These are phyloP conservation scores for Andrena praecox DNA, from an alignment of 2,888 invertebrate species.

Conservation along the genomic window DNA sequence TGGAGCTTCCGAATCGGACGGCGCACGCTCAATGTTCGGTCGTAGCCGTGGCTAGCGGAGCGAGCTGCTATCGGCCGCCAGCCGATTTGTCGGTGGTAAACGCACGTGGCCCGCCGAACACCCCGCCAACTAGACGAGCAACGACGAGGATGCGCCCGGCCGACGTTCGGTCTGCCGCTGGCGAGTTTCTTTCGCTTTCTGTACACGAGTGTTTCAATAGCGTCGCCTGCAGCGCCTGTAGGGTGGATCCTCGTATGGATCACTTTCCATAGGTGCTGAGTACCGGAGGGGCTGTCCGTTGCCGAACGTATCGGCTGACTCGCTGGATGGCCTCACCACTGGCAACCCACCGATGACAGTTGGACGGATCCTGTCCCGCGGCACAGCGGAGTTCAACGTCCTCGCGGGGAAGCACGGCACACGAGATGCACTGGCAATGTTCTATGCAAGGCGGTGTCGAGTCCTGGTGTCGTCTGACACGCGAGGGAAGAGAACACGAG, in stretches of 20 bases:
- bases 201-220: conserved; percentile 39
- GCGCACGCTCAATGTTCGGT: conserved; percentile 64
- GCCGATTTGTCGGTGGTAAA: conserved; percentile 49
- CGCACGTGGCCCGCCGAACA: conserved; percentile 55
- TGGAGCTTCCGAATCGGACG: conserved; percentile 46
- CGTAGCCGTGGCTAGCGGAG: conserved; percentile 45
- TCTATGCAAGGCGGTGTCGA: not conserved
- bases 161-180: not conserved
- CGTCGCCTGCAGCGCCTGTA: conserved; percentile 80
- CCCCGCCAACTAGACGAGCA: conserved; percentile 12
- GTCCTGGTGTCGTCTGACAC: conserved; percentile 10
- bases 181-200: not conserved
- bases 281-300: not conserved
- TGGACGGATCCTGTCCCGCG: conserved; percentile 12
- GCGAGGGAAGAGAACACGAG: conserved; percentile 20
- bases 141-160: not conserved
- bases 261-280: conserved; percentile 75
- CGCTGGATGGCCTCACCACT: not conserved
- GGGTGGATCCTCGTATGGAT: conserved; percentile 82
- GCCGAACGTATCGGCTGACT: not conserved
- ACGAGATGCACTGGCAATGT: conserved; percentile 43
- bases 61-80: conserved; percentile 27
- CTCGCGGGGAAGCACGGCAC: conserved; percentile 39
- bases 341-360: conserved; percentile 40
- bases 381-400: conserved; percentile 45